Conservation (phyloP, 2,797 vertebrate genomes). For the Fratercula arctica region DNA sequence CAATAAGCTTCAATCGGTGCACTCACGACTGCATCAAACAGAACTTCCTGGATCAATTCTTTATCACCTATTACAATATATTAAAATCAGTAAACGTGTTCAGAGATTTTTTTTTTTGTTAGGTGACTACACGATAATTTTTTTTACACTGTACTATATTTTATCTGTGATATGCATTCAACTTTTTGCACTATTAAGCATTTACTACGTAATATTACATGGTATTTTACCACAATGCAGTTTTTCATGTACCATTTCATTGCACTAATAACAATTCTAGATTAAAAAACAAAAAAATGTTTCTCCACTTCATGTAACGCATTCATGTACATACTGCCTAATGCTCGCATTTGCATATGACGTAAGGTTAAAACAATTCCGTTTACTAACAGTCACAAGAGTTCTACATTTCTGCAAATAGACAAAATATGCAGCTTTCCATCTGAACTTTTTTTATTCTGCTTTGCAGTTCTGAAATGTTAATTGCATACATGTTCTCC, state of each 20-base stretch:
- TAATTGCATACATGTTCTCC: not conserved
- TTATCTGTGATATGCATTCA: not conserved
- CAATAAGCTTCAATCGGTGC: conserved; percentile 96
- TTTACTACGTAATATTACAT: not conserved
- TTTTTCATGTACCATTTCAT: not conserved
- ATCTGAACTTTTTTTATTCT: not conserved
- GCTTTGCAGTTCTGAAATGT: not conserved
- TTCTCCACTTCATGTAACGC: not conserved
- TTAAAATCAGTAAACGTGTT: not conserved
- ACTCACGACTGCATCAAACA: conserved; percentile 96
- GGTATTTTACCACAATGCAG: not conserved
- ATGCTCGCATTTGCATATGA: not conserved
- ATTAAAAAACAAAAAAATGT: not conserved
- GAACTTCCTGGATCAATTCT: conserved; percentile 92
- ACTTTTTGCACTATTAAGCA: not conserved
- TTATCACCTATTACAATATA: conserved; percentile 84
- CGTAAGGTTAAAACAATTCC: not conserved
- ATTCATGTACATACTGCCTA: not conserved
- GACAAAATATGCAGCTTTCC: not conserved
- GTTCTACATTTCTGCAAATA: not conserved
- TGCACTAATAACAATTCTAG: not conserved
- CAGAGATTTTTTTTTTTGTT: not conserved
- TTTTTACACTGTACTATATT: not conserved
- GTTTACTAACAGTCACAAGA: not conserved
- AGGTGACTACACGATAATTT: not conserved